Base-by-base conservation (phyloP, 2,888 invertebrate genomes). In the Eurytoma adleriae region DNA sequence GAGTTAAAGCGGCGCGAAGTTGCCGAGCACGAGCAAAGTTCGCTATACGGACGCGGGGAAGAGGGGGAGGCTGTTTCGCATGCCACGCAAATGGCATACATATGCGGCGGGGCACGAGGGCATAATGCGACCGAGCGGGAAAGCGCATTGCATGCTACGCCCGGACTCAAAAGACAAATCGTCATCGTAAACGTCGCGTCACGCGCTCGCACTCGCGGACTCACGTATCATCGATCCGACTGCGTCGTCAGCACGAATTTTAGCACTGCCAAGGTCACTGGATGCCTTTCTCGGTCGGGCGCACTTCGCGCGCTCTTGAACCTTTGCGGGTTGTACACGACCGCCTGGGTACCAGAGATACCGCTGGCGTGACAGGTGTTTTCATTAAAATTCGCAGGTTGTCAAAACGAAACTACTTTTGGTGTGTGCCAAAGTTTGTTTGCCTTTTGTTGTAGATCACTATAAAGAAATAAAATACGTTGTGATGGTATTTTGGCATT, bases 191-290 rank as follows among this genome's bases (percentile, higher is more conserved):
- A 12, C 20, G 61, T 61, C 61, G 61, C n/a, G 57, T 57, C 12
- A 20, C 18, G 18, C 18, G 57, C 57, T 18, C 20, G 57, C 24
- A 61, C 14, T 24, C 16, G 14, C 16, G 24, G 27, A 54, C 52
- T 61, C 62, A 62, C 72, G 40, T 56, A 64, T 54, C 52, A 73
- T 73, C 56, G 66, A 73, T 66, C 73, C 20, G 24, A 2, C 27
- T 2, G 61, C 14, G 18, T 61, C 20, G 68, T 64, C 70, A 54
- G 61, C 67, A 48, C 40, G 50, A 68, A 68, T 73, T 68, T 68
- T 20, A 72, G 40, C 24, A 54, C 56, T 64, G 73, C n/a, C 74
- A 79, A 79, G 79, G 79, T 79, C 64, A 48, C 5, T 12, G 20
- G 40, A 64, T 16, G 56, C 48, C 20, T 50, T 4, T 30, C 48